Evolutionary conservation across 2,797 vertebrate genomes (phyloP).

Genomic region (Eupleurogrammus muticus): DNA sequence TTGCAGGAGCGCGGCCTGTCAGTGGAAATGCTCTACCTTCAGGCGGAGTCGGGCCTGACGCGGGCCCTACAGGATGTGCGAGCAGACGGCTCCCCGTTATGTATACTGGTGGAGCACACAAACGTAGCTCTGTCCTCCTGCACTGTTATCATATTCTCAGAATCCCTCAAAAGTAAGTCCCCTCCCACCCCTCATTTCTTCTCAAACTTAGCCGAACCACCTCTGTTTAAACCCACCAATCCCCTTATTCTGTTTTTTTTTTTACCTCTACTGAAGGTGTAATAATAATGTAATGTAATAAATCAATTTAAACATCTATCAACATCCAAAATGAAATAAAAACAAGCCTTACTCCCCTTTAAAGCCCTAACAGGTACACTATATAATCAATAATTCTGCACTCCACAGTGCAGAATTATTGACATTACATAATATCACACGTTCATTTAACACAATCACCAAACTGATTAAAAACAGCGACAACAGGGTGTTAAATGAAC

Average conservation of each 20-base stretch:
- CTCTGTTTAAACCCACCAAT: conserved; percentile 21
- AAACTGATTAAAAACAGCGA: not conserved
- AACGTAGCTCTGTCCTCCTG: conserved; percentile 85
- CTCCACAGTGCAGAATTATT: not conserved
- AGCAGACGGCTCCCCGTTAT: conserved; percentile 85
- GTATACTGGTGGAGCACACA: conserved; percentile 88
- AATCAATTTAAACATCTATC: not conserved
- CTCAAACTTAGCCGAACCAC: conserved; percentile 34
- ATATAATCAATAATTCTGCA: not conserved
- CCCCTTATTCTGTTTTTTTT: conserved; percentile 24
- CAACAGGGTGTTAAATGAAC: not conserved
- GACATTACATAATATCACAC: not conserved
- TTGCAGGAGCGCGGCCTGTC: conserved; percentile 86
- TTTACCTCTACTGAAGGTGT: not conserved
- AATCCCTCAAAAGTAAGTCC: conserved; percentile 90
- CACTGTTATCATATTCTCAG: conserved; percentile 87
- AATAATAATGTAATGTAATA: not conserved
- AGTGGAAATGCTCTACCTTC: conserved; percentile 88
- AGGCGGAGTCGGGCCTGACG: conserved; percentile 82
- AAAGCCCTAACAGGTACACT: conserved; percentile 5
- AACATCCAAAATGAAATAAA: not conserved
- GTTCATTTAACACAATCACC: conserved; percentile 1
- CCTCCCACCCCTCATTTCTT: conserved; percentile 60
- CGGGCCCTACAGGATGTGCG: conserved; percentile 87
- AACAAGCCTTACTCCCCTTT: conserved; percentile 6